Evolutionary conservation across 1,140 invertebrate species (phyloP), one percentile per base, ranked within the genome.

Genomic region (Listronotus bonariensis): DNA sequence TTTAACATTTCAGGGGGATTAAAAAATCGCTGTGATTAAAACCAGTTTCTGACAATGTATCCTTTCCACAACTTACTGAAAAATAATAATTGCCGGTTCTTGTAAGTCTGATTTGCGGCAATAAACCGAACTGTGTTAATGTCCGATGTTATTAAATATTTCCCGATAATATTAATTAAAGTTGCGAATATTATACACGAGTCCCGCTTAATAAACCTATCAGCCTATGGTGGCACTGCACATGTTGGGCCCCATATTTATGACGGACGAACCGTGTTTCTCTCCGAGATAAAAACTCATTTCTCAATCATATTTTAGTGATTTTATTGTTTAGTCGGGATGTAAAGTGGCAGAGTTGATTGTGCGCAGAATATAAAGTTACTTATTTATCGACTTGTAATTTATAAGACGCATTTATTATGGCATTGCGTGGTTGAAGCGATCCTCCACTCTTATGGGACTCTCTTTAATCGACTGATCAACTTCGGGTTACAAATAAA

Each of bases 301-400:
- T 75, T 74, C 71, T 76, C 77, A 78, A 78, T 78, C 76, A 78
- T 78, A 78, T 78, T 76, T 78, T 76, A 77, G 75, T 75, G 68
- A 78, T 78, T 78, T 78, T 78, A 78, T 78, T 78, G 77, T 78
- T 78, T 76, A 66, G 73, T 68, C 61, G 57, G 71, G 74, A 75
- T 76, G 74, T 76, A 78, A 77, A 77, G 72, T 76, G 70, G 75
- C 71, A 76, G 74, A 75, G 73, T 76, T 76, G 77, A 78, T 77
- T 78, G 77, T 78, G 73, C 70, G 72, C 69, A 62, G 75, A 72
- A 77, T 78, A 78, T 78, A 78, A 78, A 78, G 76, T 78, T 74
- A 76, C 74, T 76, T 78, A 78, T 78, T 78, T 78, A 78, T 78
- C 75, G 76, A 58, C 58, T 48, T 70, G 72, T 76, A 77, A 78